Conservation (phyloP, 2,797 vertebrate species). For the Dryobates pubescens region DNA sequence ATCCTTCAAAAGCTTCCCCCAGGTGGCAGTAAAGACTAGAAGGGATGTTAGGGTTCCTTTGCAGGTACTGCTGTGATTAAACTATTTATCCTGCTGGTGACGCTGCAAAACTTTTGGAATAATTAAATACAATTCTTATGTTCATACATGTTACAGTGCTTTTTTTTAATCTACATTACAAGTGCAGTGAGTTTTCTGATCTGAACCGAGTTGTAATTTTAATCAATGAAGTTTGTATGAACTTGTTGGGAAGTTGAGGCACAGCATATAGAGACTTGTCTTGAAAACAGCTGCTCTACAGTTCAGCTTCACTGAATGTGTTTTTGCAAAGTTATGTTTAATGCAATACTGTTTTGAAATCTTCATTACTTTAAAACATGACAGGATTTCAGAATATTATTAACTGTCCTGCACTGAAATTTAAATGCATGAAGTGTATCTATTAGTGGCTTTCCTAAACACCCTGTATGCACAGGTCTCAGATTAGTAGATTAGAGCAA, state of each 20-base stretch:
- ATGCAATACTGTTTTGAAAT: background rate
- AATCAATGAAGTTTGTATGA: background rate
- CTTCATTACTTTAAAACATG: background rate
- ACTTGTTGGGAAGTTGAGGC: background rate
- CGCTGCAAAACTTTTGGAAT: background rate
- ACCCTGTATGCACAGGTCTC: background rate
- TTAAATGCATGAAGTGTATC: background rate
- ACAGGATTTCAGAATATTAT: background rate
- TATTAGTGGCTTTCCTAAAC: background rate
- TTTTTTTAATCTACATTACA: background rate
- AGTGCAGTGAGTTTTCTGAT: accelerated
- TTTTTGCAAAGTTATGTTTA: background rate
- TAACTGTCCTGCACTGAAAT: background rate
- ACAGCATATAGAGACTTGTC: background rate
- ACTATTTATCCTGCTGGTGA: background rate
- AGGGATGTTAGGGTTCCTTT: background rate
- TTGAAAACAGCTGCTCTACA: background rate
- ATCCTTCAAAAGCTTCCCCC: background rate
- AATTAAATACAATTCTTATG: background rate
- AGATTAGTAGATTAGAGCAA: background rate
- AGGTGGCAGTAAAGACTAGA: background rate
- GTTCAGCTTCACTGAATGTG: background rate
- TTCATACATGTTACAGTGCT: background rate
- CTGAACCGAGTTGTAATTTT: background rate
- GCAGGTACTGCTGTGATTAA: background rate